phyloP scores from a whole-genome alignment of 2,888 invertebrate species.

The Nycteola revayana region DNA sequence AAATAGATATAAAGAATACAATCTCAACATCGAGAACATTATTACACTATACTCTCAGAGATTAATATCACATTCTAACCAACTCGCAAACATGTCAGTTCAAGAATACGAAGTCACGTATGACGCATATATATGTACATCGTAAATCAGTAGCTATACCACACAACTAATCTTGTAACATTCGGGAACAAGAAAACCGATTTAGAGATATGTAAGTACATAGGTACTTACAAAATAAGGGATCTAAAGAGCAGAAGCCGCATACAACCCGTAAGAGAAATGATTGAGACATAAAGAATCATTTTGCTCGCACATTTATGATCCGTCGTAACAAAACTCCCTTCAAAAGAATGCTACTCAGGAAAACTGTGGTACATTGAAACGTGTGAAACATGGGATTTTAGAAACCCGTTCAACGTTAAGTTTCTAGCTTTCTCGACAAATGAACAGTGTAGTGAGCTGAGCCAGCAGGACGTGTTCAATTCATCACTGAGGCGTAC shows the following conservation, averaged over 20 bases:
- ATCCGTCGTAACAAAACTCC: slow-evolving; percentile 4
- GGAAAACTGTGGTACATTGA: slow-evolving; percentile 8
- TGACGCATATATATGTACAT: no score
- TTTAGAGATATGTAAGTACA: background rate
- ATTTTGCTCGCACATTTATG: slow-evolving; percentile 1
- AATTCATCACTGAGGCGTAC: slow-evolving; percentile 37
- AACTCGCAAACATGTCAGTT: no score
- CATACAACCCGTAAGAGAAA: background rate
- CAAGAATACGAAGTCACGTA: no score
- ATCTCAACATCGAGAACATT: no score
- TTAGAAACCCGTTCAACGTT: slow-evolving; percentile 27
- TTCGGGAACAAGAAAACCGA: no score
- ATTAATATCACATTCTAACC: no score
- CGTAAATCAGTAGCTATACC: no score
- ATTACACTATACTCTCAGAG: no score
- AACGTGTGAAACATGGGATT: slow-evolving; percentile 28
- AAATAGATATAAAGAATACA: no score
- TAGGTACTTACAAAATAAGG: background rate
- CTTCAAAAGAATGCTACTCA: slow-evolving; percentile 8
- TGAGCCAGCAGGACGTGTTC: slow-evolving; percentile 35
- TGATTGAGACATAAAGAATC: background rate
- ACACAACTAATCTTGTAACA: no score
- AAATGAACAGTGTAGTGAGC: slow-evolving; percentile 33
- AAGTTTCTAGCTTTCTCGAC: slow-evolving; percentile 30
- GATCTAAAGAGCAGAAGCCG: background rate